Base-by-base conservation (phyloP, 2,797 vertebrate genomes). In the Macroramphosus scolopax region DNA sequence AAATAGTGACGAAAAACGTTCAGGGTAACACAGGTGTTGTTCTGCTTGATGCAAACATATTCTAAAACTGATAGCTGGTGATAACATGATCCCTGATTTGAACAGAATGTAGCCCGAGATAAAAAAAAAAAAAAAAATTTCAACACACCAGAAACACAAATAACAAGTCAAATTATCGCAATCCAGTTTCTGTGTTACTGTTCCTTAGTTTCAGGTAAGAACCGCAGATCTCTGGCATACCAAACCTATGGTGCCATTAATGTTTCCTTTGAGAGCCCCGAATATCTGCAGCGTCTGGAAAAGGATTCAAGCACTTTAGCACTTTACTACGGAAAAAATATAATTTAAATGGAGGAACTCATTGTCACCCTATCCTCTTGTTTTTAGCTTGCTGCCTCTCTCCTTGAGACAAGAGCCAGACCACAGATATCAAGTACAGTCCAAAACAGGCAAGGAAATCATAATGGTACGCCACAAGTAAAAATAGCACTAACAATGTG, bases 391-490 rank as follows among this genome's bases (percentile, higher is more conserved):
- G 40, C 59, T 80, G 85, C 69, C 56, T 87, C 30, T 90, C 82
- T 43, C 80, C 77, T 79, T 92, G 89, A 5, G 80, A 89, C 52
- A 79, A 95, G 5, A 99, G 84, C 92, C 94, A 96, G 45, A 89
- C 92, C 63, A 96, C 62, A 26, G 93, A 94, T 33, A 95, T 87
- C 58, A 99, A 50, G 61, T 97, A 99, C 46, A 99, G 91, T 0
- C 83, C 88, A 59, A 96, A 92, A 65, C 94, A 96, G 51, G 92
- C 92, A 33, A 94, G 83, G 57, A 99, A 92, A 84, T 97, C 95
- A 64, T 92, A 97, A 68, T 93, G 84, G 56, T 93, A 93, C 8
- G 92, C 83, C n/a, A 89, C 89, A 24, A 88, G 77, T 59, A 92
- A 85, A 90, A 98, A 95, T n/a, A 94, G 48, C 63, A 93, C 60